Evolutionary conservation across 1,140 invertebrate species (phyloP), one percentile per base, ranked within the genome.

Genomic region (Hycleus cichorii): DNA sequence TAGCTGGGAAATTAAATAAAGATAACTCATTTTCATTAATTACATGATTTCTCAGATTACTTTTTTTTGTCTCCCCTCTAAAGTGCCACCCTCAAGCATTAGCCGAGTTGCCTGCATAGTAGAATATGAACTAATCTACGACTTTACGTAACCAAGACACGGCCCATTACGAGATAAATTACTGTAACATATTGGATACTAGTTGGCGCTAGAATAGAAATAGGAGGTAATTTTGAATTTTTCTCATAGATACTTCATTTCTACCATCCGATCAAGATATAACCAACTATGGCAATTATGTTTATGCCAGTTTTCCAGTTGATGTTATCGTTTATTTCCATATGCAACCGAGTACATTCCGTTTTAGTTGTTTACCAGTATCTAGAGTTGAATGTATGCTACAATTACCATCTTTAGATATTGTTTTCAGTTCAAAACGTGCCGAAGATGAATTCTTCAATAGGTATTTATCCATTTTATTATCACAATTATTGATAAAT

Each of bases 241-340:
- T 40, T 25, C 46, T 63, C 64, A 39, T 55, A 65, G 69, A 66
- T 39, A 67, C 62, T 9, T 69, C 72, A 3, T 43, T 71, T 7
- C 46, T 70, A 3, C 70, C 74, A 1, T 74, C 77, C 2, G 77
- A 79, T 57, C 69, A 79, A 54, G 81, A 80, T 58, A 79, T 79
- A 10, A 74, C 82, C 3, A 79, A 79, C 58, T 83, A 81, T 71
- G 85, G 85, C 4, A 88, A 89, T 72, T 90, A 91, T 71, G 88
- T 87, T 57, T 93, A 93, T 69, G 88, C 91, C 8, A 95, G 93
- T 56, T 98, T 98, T 72, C 96, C 96, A 0, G 94, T 99, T 0
- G 96, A 99, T 78, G 93, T 99, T 7, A 93, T 99, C 64, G 95
- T 99, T 5, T 97, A 97, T 74, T 95, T 98, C 76, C 91, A 95